Evolutionary conservation across 2,888 invertebrate species (phyloP).

Genomic region (Nymphalis polychloros): DNA sequence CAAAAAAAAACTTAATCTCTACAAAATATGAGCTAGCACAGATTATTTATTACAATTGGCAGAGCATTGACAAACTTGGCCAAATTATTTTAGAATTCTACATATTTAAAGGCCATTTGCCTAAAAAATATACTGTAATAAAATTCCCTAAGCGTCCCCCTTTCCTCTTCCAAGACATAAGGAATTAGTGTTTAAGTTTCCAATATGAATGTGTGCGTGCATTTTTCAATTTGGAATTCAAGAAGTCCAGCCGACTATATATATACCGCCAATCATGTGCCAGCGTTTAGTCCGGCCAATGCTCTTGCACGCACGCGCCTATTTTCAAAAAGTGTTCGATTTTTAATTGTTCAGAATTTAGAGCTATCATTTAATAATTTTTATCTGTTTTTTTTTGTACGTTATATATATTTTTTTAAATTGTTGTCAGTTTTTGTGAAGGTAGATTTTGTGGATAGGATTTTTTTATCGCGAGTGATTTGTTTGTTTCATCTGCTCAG

Average conservation of each 20-base stretch:
- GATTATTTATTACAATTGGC: too few relatives aligned
- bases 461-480: constrained; percentile 9
- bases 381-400: constrained; percentile 4
- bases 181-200: constrained; percentile 6
- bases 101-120: too few relatives aligned
- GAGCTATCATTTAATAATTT: constrained; percentile 11
- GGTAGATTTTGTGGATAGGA: constrained; percentile 1
- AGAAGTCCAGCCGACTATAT: constrained; percentile 50
- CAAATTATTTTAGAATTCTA: too few relatives aligned
- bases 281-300: constrained; percentile 59
- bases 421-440: constrained; percentile 1
- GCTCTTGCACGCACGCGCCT: constrained; percentile 49
- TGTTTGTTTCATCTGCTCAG: not conserved
- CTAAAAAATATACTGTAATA: not conserved
- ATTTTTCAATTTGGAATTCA: constrained; percentile 35
- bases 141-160: not conserved
- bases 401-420: not conserved
- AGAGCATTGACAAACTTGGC: too few relatives aligned
- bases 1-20: too few relatives aligned
- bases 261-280: constrained; percentile 53
- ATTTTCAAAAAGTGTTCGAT: constrained; percentile 44
- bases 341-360: constrained; percentile 31
- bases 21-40: too few relatives aligned
- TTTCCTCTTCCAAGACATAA: not conserved
- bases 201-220: constrained; percentile 23